Conservation (phyloP, 2,113 vertebrate genomes). For the Corvus cornix region DNA sequence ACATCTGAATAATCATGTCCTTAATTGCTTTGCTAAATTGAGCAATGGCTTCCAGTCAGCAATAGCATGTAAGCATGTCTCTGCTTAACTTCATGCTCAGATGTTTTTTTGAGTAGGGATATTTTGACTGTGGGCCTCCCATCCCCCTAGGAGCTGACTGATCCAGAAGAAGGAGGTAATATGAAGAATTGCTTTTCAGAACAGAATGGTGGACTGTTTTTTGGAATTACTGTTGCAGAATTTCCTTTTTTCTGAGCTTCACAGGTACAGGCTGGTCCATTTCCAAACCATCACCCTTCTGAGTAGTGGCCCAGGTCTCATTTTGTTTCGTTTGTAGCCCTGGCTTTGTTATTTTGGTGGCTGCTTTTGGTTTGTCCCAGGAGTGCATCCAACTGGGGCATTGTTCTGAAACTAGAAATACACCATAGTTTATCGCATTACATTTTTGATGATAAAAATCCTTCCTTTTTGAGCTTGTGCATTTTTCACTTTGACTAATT, state of each 20-base stretch:
- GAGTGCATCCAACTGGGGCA: not conserved
- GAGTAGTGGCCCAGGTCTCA: not conserved
- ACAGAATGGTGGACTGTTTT: not conserved
- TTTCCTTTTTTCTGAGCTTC: not conserved
- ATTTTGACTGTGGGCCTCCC: not conserved
- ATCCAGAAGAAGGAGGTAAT: not conserved
- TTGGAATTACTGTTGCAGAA: not conserved
- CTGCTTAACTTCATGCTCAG: not conserved
- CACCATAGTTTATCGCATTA: not conserved
- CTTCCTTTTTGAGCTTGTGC: not conserved
- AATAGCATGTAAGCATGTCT: not conserved
- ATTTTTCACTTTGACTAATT: not conserved
- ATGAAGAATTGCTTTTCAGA: not conserved
- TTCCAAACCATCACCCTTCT: not conserved
- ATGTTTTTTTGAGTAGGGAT: not conserved
- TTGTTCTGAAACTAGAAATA: not conserved
- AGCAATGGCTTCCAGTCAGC: constrained; percentile 11
- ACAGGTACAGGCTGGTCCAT: not conserved
- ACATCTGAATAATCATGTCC: not conserved
- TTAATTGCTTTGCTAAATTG: not conserved
- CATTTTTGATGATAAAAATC: not conserved
- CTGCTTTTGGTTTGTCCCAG: not conserved
- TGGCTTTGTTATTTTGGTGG: not conserved
- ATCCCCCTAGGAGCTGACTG: not conserved
- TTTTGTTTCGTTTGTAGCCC: not conserved